These are phyloP conservation scores for Oncorhynchus tshawytscha DNA, from an alignment of 2,113 vertebrate species.

Conservation along the genomic window DNA sequence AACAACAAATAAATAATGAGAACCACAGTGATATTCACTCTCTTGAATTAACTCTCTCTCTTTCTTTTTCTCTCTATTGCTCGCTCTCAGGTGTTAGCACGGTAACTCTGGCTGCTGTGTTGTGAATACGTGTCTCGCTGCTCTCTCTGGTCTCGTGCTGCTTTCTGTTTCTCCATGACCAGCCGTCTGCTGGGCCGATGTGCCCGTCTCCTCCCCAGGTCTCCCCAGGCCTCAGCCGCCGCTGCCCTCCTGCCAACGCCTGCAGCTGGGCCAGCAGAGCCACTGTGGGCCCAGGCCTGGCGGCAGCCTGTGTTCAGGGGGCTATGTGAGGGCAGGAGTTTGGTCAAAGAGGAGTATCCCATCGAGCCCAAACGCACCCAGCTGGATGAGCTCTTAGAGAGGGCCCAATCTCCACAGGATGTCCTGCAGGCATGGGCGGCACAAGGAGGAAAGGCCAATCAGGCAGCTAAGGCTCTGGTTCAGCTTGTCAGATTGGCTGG, in stretches of 20 bases:
- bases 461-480: slow-evolving; percentile 63
- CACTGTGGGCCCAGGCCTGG: slow-evolving; percentile 35
- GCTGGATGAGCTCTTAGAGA: slow-evolving; percentile 60
- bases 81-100: neutral
- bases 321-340: slow-evolving; percentile 46
- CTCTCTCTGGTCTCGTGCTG: neutral
- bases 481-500: slow-evolving; percentile 62
- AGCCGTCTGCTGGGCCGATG: slow-evolving; percentile 73
- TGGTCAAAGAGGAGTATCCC: slow-evolving; percentile 32
- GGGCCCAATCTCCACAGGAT: slow-evolving; percentile 62
- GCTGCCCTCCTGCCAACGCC: slow-evolving; percentile 22
- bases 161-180: slow-evolving; percentile 70
- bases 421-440: slow-evolving; percentile 70
- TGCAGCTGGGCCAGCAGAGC: neutral
- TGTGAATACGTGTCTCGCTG: slow-evolving; percentile 20
- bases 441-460: slow-evolving; percentile 57
- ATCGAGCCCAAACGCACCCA: slow-evolving; percentile 8
- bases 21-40: neutral
- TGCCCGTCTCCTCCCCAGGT: slow-evolving; percentile 51
- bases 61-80: neutral
- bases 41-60: neutral
- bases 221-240: neutral
- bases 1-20: no score
- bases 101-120: slow-evolving; percentile 12
- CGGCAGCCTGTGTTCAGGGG: slow-evolving; percentile 21